A percentile compares a stretch with the other conserved stretches of the same genome.
These are phyloP conservation scores for Neocrepidodera transversa DNA, from an alignment of 2,888 invertebrate species.

Conservation along the genomic window DNA sequence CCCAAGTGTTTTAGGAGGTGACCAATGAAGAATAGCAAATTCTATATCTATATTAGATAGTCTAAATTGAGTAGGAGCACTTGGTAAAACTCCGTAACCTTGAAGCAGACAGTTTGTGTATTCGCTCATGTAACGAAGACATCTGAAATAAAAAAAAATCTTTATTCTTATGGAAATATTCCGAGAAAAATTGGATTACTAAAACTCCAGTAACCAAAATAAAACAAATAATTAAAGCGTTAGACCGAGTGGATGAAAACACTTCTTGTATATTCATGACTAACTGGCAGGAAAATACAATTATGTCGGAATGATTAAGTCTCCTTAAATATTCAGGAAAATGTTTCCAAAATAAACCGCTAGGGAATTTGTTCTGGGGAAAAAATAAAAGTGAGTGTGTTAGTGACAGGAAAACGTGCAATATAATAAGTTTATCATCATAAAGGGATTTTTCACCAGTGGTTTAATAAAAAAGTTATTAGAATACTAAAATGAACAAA, in stretches of 20 bases:
- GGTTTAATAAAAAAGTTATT: too few relatives aligned
- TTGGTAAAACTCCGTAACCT: slow-evolving; percentile 83
- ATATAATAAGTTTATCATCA: not conserved
- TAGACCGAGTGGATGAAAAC: not conserved
- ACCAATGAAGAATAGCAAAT: slow-evolving; percentile 82
- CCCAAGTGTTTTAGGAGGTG: slow-evolving; percentile 71
- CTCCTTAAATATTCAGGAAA: slow-evolving; percentile 20
- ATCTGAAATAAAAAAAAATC: slow-evolving; percentile 60
- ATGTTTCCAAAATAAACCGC: slow-evolving; percentile 16
- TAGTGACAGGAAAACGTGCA: not conserved
- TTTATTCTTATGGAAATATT: slow-evolving; percentile 3
- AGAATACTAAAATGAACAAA: too few relatives aligned
- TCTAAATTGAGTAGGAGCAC: slow-evolving; percentile 73
- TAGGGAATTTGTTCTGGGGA: not conserved
- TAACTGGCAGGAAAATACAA: slow-evolving; percentile 18
- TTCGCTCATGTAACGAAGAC: slow-evolving; percentile 81
- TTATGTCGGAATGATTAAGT: slow-evolving; percentile 29
- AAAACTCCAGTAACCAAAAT: slow-evolving; percentile 3
- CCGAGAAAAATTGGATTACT: slow-evolving; percentile 1
- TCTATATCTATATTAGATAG: slow-evolving; percentile 77
- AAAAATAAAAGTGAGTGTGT: not conserved
- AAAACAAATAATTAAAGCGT: slow-evolving; percentile 20
- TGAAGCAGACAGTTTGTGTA: slow-evolving; percentile 84
- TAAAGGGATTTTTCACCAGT: too few relatives aligned
- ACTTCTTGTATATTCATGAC: slow-evolving; percentile 32